Conservation (phyloP, 2,888 invertebrate species). For the Cinara cedri region DNA sequence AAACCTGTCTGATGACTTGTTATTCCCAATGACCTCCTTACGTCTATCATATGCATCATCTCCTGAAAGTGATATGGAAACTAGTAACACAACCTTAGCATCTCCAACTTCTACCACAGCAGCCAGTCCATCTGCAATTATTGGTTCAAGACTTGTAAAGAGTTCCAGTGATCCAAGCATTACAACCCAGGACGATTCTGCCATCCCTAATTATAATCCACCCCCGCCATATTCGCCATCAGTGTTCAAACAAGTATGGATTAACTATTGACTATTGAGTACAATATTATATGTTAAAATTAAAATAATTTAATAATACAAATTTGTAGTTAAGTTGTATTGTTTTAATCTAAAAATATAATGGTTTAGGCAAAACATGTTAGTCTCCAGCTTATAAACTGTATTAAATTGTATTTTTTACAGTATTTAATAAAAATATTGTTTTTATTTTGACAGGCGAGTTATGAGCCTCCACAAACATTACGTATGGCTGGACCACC, state of each 20-base stretch:
- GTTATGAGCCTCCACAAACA: slow-evolving; percentile 60
- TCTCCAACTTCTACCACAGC: slow-evolving; percentile 58
- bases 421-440: not conserved
- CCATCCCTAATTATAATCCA: slow-evolving; percentile 64
- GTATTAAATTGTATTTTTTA: not conserved
- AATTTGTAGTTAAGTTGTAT: not conserved
- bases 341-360: not conserved
- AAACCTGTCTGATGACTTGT: slow-evolving; percentile 96
- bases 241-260: slow-evolving; percentile 61
- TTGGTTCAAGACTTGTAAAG: slow-evolving; percentile 67
- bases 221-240: slow-evolving; percentile 83
- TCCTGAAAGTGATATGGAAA: slow-evolving; percentile 93
- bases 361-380: too few relatives aligned
- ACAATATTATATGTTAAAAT: not conserved
- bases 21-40: slow-evolving; percentile 96
- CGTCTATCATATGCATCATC: slow-evolving; percentile 94
- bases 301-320: too few relatives aligned
- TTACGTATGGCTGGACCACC: slow-evolving; percentile 62
- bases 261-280: too few relatives aligned
- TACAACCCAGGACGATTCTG: slow-evolving; percentile 84
- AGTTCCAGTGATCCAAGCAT: slow-evolving; percentile 94
- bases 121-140: slow-evolving; percentile 59
- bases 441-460: slow-evolving; percentile 58
- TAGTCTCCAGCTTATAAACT: too few relatives aligned
- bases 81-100: slow-evolving; percentile 66